Percentiles rank a stretch among this genome's conserved stretches.
Conservation (phyloP, 2,888 invertebrate genomes). For the Sinopyrophorus schimmeli region DNA sequence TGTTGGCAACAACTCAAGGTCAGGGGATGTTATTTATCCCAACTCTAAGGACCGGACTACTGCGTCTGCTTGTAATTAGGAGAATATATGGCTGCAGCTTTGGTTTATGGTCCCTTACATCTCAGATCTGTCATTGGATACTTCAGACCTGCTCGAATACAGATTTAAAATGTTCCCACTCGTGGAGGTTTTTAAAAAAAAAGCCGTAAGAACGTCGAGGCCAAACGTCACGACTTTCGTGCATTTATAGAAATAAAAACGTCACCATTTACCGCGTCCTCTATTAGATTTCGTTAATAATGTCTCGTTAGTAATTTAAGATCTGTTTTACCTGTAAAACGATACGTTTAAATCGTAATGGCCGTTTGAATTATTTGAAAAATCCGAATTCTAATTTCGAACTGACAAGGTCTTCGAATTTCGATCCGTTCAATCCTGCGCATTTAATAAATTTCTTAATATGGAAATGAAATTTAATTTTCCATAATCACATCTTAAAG, state of each 20-base stretch:
- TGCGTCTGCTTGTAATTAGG: slow-evolving; percentile 48
- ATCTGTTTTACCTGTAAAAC: too few species aligned
- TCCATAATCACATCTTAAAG: too few species aligned
- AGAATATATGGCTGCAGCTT: slow-evolving; percentile 45
- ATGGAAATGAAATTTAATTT: too few species aligned
- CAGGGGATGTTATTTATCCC: slow-evolving; percentile 48
- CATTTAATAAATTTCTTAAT: too few species aligned
- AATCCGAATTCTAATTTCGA: too few species aligned
- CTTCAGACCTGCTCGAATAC: slow-evolving; percentile 31
- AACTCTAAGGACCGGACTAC: slow-evolving; percentile 21
- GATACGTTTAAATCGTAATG: too few species aligned
- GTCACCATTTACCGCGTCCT: slow-evolving; percentile 7
- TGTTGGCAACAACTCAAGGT: slow-evolving; percentile 55
- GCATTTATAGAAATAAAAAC: slow-evolving; percentile 14
- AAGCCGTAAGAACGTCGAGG: slow-evolving; percentile 4
- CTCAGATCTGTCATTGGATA: slow-evolving; percentile 40
- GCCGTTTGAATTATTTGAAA: too few species aligned
- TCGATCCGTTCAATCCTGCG: too few species aligned
- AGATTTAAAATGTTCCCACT: slow-evolving; percentile 22
- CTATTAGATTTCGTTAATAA: slow-evolving; percentile 7
- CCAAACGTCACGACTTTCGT: slow-evolving; percentile 2
- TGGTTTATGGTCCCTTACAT: slow-evolving; percentile 43
- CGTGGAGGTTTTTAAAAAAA: slow-evolving; percentile 7
- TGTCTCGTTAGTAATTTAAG: slow-evolving; percentile 9
- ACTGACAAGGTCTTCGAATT: too few species aligned